Evolutionary conservation across 1,140 invertebrate genomes (phyloP).

Genomic region (Zeugodacus cucurbitae): DNA sequence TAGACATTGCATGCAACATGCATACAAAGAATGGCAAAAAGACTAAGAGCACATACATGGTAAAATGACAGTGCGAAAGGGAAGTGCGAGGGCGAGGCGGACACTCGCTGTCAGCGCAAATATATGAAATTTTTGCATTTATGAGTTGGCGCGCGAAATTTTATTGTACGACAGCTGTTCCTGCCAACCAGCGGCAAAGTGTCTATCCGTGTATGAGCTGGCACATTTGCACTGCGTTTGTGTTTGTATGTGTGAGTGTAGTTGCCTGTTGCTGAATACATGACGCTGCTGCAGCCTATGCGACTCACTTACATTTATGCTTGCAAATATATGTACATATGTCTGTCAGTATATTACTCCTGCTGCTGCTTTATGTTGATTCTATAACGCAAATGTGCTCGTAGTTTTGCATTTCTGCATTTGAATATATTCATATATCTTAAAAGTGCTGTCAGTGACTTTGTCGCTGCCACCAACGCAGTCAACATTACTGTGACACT

Average conservation of each 20-base stretch:
- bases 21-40: neutral
- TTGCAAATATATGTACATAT: no score
- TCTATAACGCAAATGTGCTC: neutral
- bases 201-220: neutral
- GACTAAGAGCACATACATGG: neutral
- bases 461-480: constrained; percentile 32
- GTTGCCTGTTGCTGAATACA: neutral
- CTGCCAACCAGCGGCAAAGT: constrained; percentile 32
- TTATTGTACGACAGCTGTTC: constrained; percentile 46
- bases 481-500: constrained; percentile 1
- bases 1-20: constrained; percentile 14
- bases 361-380: neutral
- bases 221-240: neutral
- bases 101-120: neutral
- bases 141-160: constrained; percentile 45
- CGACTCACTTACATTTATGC: no score
- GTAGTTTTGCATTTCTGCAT: neutral
- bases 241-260: neutral
- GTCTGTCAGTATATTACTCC: neutral
- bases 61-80: neutral
- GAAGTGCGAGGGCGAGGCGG: neutral
- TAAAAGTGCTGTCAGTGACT: neutral
- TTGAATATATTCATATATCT: neutral
- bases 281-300: neutral
- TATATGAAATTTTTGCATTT: constrained; percentile 39